These are phyloP conservation scores for Drosophila mimetica DNA, from an alignment of 2,888 invertebrate genomes.

Conservation along the genomic window DNA sequence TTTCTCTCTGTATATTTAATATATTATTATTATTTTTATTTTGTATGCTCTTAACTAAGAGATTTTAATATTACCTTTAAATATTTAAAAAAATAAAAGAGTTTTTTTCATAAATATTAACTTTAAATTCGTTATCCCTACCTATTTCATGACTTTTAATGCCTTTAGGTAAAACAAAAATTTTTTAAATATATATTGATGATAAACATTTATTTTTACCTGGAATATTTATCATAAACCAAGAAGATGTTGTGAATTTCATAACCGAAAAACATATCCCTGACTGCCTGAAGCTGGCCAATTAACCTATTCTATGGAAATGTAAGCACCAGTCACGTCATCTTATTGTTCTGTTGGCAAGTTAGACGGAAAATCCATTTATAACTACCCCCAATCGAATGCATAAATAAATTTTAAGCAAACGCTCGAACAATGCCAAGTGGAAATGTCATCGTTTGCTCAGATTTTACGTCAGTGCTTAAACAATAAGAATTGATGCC, in stretches of 20 bases:
- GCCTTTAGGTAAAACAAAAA: too few species aligned
- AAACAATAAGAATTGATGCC: constrained; percentile 53
- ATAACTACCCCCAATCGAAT: constrained; percentile 11
- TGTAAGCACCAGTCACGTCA: background rate
- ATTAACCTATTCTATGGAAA: constrained; percentile 10
- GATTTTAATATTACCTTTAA: too few species aligned
- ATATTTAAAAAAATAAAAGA: too few species aligned
- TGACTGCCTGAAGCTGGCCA: background rate
- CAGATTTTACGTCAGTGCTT: constrained; percentile 58
- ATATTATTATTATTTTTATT: too few species aligned
- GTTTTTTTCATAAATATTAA: too few species aligned
- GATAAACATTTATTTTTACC: too few species aligned
- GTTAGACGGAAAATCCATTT: constrained; percentile 17
- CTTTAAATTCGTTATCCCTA: too few species aligned
- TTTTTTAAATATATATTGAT: too few species aligned
- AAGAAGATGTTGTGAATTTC: background rate
- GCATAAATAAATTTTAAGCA: constrained; percentile 48
- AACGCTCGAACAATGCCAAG: constrained; percentile 50
- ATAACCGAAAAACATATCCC: background rate
- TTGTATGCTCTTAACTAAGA: too few species aligned
- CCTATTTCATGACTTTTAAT: too few species aligned
- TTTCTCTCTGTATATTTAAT: too few species aligned
- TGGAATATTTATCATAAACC: too few species aligned
- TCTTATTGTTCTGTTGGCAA: constrained; percentile 5
- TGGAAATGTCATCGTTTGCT: constrained; percentile 50